Evolutionary conservation across 2,113 vertebrate genomes (phyloP).

Genomic region (Dermatemys mawii): DNA sequence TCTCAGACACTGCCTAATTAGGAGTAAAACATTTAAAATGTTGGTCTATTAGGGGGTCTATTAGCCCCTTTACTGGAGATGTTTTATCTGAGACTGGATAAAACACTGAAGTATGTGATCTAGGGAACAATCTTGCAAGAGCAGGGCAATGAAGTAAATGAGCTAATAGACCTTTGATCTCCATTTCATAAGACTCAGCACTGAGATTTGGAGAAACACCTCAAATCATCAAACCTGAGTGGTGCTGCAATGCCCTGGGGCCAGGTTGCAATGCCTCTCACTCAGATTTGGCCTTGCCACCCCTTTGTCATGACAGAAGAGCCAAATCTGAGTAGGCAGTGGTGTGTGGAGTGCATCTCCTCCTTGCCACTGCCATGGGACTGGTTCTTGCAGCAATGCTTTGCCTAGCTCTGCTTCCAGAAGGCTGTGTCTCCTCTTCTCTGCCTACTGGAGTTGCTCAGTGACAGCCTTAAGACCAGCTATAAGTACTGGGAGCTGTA

Average conservation of each 20-base stretch:
- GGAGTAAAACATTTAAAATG: neutral
- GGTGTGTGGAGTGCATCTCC: neutral
- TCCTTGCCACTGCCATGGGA: neutral
- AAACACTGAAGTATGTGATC: neutral
- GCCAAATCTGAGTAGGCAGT: neutral
- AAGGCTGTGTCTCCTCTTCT: neutral
- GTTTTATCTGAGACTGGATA: neutral
- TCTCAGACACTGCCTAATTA: constrained; percentile 23
- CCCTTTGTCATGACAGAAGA: neutral
- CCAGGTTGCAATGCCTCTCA: neutral
- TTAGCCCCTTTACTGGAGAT: neutral
- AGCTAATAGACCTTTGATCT: neutral
- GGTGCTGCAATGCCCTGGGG: neutral
- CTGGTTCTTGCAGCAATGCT: neutral
- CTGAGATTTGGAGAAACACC: neutral
- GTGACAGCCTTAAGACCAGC: neutral
- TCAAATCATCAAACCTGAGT: neutral
- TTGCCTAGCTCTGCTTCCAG: neutral
- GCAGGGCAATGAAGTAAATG: neutral
- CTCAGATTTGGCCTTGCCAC: neutral
- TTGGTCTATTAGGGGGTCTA: neutral
- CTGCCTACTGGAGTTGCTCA: neutral
- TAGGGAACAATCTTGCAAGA: neutral
- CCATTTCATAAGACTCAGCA: neutral
- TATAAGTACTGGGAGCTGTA: neutral